Evolutionary conservation across 2,797 vertebrate genomes (phyloP).

Genomic region (Harpagifer antarcticus): DNA sequence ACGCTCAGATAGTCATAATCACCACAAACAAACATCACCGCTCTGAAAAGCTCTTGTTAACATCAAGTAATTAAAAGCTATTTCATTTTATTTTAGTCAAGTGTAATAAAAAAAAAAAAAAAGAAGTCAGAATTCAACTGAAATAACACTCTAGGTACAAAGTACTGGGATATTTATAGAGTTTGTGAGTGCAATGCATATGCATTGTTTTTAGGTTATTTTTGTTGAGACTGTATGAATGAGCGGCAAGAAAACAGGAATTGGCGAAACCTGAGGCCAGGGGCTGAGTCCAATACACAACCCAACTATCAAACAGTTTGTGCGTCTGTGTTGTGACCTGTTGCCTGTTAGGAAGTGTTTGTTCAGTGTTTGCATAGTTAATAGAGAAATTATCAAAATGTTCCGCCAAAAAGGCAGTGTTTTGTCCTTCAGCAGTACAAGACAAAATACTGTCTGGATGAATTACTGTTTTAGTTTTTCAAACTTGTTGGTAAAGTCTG

Average conservation of each 20-base stretch:
- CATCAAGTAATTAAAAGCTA: not conserved
- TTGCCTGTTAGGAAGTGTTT: slow-evolving; percentile 3
- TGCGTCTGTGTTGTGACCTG: not conserved
- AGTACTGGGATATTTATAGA: not conserved
- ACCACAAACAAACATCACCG: slow-evolving; percentile 33
- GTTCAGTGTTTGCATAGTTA: not conserved
- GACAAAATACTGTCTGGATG: no score
- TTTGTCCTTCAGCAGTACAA: no score
- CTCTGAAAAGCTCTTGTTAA: not conserved
- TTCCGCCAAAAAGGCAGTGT: not conserved
- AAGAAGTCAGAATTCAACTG: not conserved
- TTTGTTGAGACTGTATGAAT: slow-evolving; percentile 62
- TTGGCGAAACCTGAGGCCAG: slow-evolving; percentile 34
- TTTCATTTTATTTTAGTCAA: not conserved
- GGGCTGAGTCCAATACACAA: slow-evolving; percentile 8
- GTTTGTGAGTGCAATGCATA: slow-evolving; percentile 7
- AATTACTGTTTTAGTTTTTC: no score
- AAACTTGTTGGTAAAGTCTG: no score
- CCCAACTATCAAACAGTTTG: slow-evolving; percentile 29
- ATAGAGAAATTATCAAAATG: not conserved
- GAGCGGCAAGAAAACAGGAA: slow-evolving; percentile 75
- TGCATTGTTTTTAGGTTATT: slow-evolving; percentile 61
- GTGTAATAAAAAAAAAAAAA: not conserved
- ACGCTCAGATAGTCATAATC: slow-evolving; percentile 24
- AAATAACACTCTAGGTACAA: accelerated